These are phyloP conservation scores for Nyctereutes procyonoides DNA, from an alignment of 2,113 vertebrate genomes.

Conservation along the genomic window DNA sequence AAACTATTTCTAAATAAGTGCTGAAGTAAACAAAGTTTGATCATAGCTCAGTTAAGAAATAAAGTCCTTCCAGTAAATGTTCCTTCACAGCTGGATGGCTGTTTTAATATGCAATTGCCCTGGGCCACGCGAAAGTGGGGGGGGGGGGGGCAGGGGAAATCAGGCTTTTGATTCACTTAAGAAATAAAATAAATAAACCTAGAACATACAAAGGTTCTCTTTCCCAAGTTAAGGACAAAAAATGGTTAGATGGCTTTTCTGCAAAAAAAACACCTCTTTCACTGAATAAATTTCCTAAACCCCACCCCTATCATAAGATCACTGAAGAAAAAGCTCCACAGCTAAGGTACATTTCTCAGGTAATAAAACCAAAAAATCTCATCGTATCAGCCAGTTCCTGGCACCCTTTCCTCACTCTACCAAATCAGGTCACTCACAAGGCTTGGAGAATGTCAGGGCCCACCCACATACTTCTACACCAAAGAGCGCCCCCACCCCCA, in stretches of 20 bases:
- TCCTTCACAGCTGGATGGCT: slow-evolving; percentile 65
- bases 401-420: background rate
- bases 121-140: slow-evolving; percentile 1
- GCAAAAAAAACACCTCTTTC: slow-evolving; percentile 44
- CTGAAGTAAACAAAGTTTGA: slow-evolving; percentile 75
- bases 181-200: slow-evolving; percentile 74
- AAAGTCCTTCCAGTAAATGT: slow-evolving; percentile 71
- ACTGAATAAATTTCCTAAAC: slow-evolving; percentile 46
- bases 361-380: background rate
- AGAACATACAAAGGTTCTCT: slow-evolving; percentile 44
- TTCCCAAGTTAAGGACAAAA: slow-evolving; percentile 52
- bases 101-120: slow-evolving; percentile 67
- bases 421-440: background rate
- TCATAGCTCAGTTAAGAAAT: slow-evolving; percentile 67
- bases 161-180: slow-evolving; percentile 61
- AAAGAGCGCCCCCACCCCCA: background rate
- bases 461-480: background rate
- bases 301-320: background rate
- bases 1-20: slow-evolving; percentile 75
- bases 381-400: background rate
- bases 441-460: background rate
- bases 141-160: background rate
- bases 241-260: background rate
- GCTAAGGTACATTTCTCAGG: background rate
- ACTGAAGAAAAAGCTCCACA: background rate